Evolutionary conservation across 2,888 invertebrate genomes (phyloP).

Genomic region (Hypena proboscidalis): DNA sequence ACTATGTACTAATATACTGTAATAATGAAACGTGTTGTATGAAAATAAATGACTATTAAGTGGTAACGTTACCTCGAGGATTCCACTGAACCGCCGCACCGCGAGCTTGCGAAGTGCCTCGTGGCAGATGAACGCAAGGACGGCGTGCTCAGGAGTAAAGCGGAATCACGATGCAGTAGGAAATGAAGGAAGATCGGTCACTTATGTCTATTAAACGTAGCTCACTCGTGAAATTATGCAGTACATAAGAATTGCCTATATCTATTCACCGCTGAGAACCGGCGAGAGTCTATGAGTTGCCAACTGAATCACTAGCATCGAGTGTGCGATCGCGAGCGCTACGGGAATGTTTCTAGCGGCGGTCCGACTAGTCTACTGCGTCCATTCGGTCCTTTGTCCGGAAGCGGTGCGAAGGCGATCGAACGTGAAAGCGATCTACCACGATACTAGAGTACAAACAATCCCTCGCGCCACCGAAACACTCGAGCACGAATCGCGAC

Average conservation of each 20-base stretch:
- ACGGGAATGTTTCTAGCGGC: slow-evolving; percentile 24
- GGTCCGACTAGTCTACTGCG: slow-evolving; percentile 25
- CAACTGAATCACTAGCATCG: slow-evolving; percentile 30
- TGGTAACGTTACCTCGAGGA: slow-evolving; percentile 55
- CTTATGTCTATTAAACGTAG: slow-evolving; percentile 68
- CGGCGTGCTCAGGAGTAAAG: slow-evolving; percentile 29
- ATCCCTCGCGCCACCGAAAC: slow-evolving; percentile 34
- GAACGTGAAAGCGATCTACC: slow-evolving; percentile 47
- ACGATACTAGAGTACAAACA: slow-evolving; percentile 48
- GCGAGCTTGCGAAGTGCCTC: slow-evolving; percentile 11
- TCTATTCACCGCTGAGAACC: slow-evolving; percentile 42
- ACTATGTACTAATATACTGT: slow-evolving; percentile 37
- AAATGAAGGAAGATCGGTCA: slow-evolving; percentile 54
- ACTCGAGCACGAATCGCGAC: slow-evolving; percentile 17
- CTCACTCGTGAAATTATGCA: slow-evolving; percentile 60
- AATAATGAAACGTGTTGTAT: slow-evolving; percentile 54
- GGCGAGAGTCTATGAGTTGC: slow-evolving; percentile 38
- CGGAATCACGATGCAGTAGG: slow-evolving; percentile 31
- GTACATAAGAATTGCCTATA: slow-evolving; percentile 42
- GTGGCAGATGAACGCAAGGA: slow-evolving; percentile 16
- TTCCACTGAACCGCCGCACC: slow-evolving; percentile 30
- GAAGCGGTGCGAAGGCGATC: slow-evolving; percentile 50
- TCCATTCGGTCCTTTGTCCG: too few species aligned
- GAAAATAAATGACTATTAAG: slow-evolving; percentile 72
- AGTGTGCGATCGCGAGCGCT: slow-evolving; percentile 11